Percentiles rank a stretch among this genome's conserved stretches.
Conservation (phyloP, 1,140 invertebrate genomes). For the Heliconius eleuchia region DNA sequence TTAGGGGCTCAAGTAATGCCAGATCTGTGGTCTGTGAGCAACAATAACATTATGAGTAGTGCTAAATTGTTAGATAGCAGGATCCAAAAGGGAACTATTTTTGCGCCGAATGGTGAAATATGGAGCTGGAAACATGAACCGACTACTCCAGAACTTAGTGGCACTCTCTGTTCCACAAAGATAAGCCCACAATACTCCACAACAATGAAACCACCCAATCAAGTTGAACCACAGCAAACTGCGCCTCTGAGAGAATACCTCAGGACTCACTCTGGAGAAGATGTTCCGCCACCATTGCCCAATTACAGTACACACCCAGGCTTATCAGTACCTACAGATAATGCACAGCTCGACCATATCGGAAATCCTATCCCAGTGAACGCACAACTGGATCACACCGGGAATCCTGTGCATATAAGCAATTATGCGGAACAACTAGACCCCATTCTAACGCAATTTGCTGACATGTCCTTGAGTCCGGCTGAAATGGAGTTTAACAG, state of each 20-base stretch:
- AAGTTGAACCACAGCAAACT: conserved; percentile 74
- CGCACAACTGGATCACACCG: conserved; percentile 44
- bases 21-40: conserved; percentile 63
- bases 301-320: conserved; percentile 80
- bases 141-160: conserved; percentile 69
- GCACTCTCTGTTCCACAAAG: conserved; percentile 72
- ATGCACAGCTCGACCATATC: background rate
- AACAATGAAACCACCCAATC: conserved; percentile 68
- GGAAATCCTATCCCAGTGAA: background rate
- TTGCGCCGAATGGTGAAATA: conserved; percentile 79
- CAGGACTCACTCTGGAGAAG: conserved; percentile 67
- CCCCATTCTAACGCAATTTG: conserved; percentile 64
- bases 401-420: conserved; percentile 45
- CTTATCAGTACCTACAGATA: background rate
- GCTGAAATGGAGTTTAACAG: conserved; percentile 74
- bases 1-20: conserved; percentile 77
- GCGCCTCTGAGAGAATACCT: conserved; percentile 71
- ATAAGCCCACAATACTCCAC: conserved; percentile 75
- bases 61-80: conserved; percentile 69
- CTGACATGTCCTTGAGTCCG: conserved; percentile 64
- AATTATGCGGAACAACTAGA: conserved; percentile 58
- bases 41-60: conserved; percentile 73
- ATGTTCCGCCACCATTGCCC: conserved; percentile 71
- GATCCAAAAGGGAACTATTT: conserved; percentile 79
- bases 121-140: conserved; percentile 80